phyloP scores from a whole-genome alignment of 1,140 invertebrate genomes.

The Stegodyphus dumicola region DNA sequence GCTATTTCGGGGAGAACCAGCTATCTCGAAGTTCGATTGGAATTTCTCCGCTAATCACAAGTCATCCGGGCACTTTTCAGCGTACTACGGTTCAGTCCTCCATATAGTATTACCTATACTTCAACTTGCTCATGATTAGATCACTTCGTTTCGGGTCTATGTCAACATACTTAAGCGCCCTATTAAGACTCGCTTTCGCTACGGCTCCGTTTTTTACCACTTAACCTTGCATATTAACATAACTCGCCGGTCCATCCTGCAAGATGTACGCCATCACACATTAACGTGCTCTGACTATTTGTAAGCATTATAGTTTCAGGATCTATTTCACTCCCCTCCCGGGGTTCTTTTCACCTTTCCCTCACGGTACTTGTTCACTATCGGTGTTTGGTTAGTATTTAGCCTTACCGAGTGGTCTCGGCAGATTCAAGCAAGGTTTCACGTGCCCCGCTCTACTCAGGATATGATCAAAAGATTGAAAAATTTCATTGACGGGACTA shows the following conservation, averaged over 20 bases:
- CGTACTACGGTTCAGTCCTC: not conserved
- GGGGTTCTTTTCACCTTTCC: conserved; percentile 19
- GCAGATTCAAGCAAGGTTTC: too few species aligned
- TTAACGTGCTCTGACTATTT: too few species aligned
- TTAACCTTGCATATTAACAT: not conserved
- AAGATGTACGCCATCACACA: not conserved
- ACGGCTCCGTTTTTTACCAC: too few species aligned
- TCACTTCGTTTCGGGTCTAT: conserved; percentile 15
- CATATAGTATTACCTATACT: not conserved
- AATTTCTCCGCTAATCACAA: not conserved
- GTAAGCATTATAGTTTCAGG: not conserved
- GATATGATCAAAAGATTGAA: too few species aligned
- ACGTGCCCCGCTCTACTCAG: too few species aligned
- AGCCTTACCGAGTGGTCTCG: conserved; percentile 3
- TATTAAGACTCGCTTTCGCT: too few species aligned
- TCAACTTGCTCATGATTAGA: not conserved
- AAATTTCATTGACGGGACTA: too few species aligned
- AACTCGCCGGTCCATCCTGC: conserved; percentile 3
- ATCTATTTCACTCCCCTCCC: conserved; percentile 10
- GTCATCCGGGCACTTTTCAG: not conserved
- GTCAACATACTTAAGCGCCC: not conserved
- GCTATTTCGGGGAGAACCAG: conserved; percentile 9
- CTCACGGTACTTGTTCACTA: conserved; percentile 8
- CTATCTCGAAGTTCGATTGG: not conserved
- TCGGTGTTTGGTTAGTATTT: not conserved